Conservation (phyloP, 2,113 vertebrate species). For the Onychorhynchus coronatus region DNA sequence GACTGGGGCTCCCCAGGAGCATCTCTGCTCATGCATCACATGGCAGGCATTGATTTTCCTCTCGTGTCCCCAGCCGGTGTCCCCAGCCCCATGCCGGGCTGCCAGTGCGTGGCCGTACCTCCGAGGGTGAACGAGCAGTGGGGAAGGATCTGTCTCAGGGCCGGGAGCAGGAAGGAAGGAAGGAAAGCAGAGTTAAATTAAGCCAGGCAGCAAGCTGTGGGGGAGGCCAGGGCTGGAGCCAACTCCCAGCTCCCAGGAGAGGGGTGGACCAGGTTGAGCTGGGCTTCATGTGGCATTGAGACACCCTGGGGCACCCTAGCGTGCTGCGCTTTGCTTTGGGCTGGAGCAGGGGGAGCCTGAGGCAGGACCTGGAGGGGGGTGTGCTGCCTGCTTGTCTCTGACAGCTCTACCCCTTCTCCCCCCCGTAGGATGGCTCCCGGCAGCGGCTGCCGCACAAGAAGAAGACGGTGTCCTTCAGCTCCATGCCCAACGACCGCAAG, state of each 20-base stretch:
- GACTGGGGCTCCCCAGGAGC: neutral
- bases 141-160: slow-evolving; percentile 19
- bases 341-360: fast-evolving
- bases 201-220: neutral
- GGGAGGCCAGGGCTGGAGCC: slow-evolving; percentile 5
- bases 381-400: neutral
- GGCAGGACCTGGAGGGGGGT: fast-evolving
- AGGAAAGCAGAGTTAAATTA: slow-evolving; percentile 63
- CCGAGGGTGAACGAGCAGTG: neutral
- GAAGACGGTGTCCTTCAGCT: slow-evolving; percentile 93
- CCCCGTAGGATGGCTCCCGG: slow-evolving; percentile 83
- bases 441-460: slow-evolving; percentile 77
- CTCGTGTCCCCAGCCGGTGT: neutral
- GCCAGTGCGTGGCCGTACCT: neutral
- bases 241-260: neutral
- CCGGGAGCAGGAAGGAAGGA: slow-evolving; percentile 60
- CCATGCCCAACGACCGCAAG: slow-evolving; percentile 89
- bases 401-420: neutral
- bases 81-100: neutral
- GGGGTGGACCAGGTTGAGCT: fast-evolving
- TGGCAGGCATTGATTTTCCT: fast-evolving
- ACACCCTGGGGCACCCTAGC: neutral
- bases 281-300: fast-evolving
- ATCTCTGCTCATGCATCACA: neutral
- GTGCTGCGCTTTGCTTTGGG: fast-evolving